Conservation (phyloP, 2,797 vertebrate genomes). For the Brachyrhaphis roseni region DNA sequence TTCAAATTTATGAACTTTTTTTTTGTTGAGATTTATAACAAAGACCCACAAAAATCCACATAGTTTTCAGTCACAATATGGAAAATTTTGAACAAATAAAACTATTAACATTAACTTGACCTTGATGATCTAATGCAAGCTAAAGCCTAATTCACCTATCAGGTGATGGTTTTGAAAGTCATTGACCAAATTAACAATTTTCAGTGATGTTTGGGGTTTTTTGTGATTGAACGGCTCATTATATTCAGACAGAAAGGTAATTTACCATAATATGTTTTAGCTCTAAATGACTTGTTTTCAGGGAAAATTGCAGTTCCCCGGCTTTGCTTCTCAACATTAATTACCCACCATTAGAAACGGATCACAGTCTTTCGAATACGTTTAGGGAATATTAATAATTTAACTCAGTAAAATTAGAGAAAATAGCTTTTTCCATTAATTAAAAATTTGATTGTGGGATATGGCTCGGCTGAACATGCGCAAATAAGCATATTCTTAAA, state of each 20-base stretch:
- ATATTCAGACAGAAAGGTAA: conserved; percentile 42
- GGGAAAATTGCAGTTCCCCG: conserved; percentile 31
- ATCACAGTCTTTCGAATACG: conserved; percentile 47
- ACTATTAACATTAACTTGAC: neutral
- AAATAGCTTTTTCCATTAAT: conserved; percentile 11
- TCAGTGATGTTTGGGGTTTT: conserved; percentile 31
- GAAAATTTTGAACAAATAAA: neutral
- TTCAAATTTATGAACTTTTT: neutral
- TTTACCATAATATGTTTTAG: conserved; percentile 53
- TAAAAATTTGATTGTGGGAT: conserved; percentile 21
- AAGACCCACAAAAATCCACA: neutral
- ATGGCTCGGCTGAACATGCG: neutral
- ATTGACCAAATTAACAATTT: conserved; percentile 31
- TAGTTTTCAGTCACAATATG: neutral
- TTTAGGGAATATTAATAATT: conserved; percentile 26
- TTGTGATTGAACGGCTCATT: conserved; percentile 55
- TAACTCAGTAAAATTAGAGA: conserved; percentile 12
- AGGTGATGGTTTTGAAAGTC: conserved; percentile 3
- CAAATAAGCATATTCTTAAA: conserved; percentile 35
- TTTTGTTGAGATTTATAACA: neutral
- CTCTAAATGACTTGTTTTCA: conserved; percentile 62
- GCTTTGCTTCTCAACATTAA: conserved; percentile 48
- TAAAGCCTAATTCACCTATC: conserved; percentile 9
- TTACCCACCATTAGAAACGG: conserved; percentile 61
- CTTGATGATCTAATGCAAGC: neutral